These are phyloP conservation scores for Mylabris phalerata DNA, from an alignment of 1,140 invertebrate genomes.

Conservation along the genomic window DNA sequence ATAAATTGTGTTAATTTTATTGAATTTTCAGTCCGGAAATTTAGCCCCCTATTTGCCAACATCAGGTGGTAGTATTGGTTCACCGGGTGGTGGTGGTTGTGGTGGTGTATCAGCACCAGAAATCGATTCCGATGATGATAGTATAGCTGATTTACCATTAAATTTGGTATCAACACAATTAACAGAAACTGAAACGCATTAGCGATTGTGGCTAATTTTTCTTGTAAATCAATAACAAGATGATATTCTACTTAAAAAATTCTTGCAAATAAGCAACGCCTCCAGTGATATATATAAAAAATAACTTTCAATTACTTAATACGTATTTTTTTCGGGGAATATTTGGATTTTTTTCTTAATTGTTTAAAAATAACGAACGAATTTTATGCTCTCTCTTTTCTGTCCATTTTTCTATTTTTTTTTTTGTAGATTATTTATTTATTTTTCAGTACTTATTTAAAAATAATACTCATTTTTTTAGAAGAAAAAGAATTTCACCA, in stretches of 20 bases:
- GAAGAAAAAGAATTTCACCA: background rate
- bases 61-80: background rate
- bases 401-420: constrained; percentile 15
- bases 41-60: constrained; percentile 32
- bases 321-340: background rate
- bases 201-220: background rate
- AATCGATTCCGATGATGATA: constrained; percentile 38
- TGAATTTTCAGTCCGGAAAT: constrained; percentile 11
- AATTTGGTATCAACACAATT: constrained; percentile 41
- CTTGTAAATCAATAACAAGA: background rate
- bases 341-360: constrained; percentile 4
- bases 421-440: background rate
- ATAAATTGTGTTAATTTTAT: constrained; percentile 2
- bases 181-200: constrained; percentile 39
- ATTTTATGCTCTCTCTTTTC: background rate
- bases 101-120: constrained; percentile 30
- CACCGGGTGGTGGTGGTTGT: constrained; percentile 14
- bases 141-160: constrained; percentile 37
- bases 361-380: too few relatives aligned
- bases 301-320: background rate
- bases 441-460: constrained; percentile 13
- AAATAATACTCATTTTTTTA: constrained; percentile 10
- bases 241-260: constrained; percentile 1
- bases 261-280: background rate
- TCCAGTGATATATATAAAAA: constrained; percentile 12